Base-by-base conservation (phyloP, 2,113 vertebrate species). In the Rhinoptilus africanus region DNA sequence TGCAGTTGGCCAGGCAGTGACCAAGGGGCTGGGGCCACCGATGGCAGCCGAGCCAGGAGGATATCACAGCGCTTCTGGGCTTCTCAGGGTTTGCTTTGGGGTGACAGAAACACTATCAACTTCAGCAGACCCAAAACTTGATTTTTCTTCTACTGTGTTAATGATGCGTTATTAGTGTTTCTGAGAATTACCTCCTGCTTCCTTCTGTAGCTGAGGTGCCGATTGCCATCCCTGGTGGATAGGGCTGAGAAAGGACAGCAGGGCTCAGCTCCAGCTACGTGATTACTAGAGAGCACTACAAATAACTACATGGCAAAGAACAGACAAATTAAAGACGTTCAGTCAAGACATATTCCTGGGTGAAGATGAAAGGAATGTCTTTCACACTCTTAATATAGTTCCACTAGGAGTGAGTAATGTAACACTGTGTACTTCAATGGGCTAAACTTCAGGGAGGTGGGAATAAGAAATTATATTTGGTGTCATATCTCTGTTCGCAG, bases 341-440 rank as follows among this genome's bases (percentile, higher is more conserved):
- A 82, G 62, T 92, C 59, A 66, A 95, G 94, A 66, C 8, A 0
- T 57, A 85, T 94, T 95, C 63, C 74, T 94, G 53, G 53, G 80
- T 91, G 87, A 87, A 41, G 73, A 84, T 73, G 53, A 84, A 84
- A 87, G 94, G 50, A 69, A 62, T 63, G 63, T 85, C 91, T 95
- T 95, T 95, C 94, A 76, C 68, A 68, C 77, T 82, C 84, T 66
- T 92, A 85, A 87, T 88, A 87, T 79, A 96, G 84, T 89, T 75
- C 87, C 94, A 96, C 89, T 95, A 93, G 83, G 88, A 81, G 60
- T 78, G 83, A 95, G 84, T 91, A 94, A 95, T 82, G 73, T 81
- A 78, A 57, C 71, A 8, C 84, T 24, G 16, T 85, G 47, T 37
- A 34, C 18, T 79, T 81, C 92, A 93, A 82, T 87, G 80, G 86